These are phyloP conservation scores for Sarcophaga variegata DNA, from an alignment of 2,888 invertebrate species.

Conservation along the genomic window DNA sequence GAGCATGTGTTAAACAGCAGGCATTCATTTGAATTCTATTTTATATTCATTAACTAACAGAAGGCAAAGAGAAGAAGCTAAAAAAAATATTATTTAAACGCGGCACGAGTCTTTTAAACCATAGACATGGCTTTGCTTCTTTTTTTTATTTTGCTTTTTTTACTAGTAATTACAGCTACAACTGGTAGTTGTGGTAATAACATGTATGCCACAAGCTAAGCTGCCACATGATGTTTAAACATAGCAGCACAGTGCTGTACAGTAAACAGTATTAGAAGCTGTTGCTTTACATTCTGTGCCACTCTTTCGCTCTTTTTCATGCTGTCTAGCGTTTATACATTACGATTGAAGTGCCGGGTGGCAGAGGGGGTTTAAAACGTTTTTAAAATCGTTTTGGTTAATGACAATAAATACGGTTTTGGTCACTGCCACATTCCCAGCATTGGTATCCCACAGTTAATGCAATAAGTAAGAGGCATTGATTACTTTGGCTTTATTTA, in stretches of 20 bases:
- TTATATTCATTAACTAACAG: background rate
- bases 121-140: background rate
- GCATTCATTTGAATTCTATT: slow-evolving; percentile 60
- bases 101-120: slow-evolving; percentile 55
- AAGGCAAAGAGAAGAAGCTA: background rate
- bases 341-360: too few species aligned
- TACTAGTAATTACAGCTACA: background rate
- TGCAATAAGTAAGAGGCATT: slow-evolving; percentile 36
- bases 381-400: slow-evolving; percentile 43
- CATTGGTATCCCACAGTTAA: slow-evolving; percentile 61
- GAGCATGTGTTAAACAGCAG: slow-evolving; percentile 67
- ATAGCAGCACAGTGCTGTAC: background rate
- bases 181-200: background rate
- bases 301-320: too few species aligned
- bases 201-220: slow-evolving; percentile 14
- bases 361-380: background rate
- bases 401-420: slow-evolving; percentile 62
- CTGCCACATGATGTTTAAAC: background rate
- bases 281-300: background rate
- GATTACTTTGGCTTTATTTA: slow-evolving; percentile 20
- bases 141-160: background rate
- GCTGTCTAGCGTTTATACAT: too few species aligned
- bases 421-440: slow-evolving; percentile 27
- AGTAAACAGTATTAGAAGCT: slow-evolving; percentile 23
- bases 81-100: background rate